Conservation (phyloP, 1,140 invertebrate species). For the Belonocnema kinseyi region DNA sequence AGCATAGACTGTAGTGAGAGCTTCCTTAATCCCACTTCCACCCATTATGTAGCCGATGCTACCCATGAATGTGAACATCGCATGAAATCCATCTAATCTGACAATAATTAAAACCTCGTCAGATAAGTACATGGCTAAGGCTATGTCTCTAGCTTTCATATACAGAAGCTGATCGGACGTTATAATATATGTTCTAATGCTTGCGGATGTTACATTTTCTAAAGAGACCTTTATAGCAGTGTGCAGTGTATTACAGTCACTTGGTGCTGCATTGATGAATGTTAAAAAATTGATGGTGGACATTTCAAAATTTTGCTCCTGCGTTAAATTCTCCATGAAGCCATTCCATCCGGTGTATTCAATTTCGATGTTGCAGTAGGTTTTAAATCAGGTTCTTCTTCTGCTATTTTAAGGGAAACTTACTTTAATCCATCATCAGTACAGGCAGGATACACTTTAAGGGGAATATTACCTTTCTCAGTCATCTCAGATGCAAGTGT, state of each 20-base stretch:
- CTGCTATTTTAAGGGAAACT: too few relatives aligned
- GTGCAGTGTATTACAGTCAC: background rate
- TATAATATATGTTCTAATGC: background rate
- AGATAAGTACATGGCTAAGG: background rate
- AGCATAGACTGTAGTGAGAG: too few relatives aligned
- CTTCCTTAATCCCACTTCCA: too few relatives aligned
- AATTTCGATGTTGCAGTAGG: too few relatives aligned
- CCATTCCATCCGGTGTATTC: background rate
- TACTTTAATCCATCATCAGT: too few relatives aligned
- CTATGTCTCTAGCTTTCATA: background rate
- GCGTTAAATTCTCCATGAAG: background rate
- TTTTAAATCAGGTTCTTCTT: too few relatives aligned
- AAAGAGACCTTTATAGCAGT: background rate
- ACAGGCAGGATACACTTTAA: too few relatives aligned
- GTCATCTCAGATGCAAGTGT: too few relatives aligned
- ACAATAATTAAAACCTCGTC: background rate
- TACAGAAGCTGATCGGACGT: too few relatives aligned
- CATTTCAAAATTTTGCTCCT: background rate
- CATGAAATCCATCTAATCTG: too few relatives aligned
- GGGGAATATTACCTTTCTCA: constrained; percentile 30
- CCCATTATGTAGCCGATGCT: too few relatives aligned
- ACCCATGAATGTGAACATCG: too few relatives aligned
- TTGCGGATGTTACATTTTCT: background rate
- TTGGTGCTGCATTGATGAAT: constrained; percentile 17
- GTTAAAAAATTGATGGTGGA: background rate